phyloP scores from a whole-genome alignment of 2,113 vertebrate species.

The Alaudala cheleensis region DNA sequence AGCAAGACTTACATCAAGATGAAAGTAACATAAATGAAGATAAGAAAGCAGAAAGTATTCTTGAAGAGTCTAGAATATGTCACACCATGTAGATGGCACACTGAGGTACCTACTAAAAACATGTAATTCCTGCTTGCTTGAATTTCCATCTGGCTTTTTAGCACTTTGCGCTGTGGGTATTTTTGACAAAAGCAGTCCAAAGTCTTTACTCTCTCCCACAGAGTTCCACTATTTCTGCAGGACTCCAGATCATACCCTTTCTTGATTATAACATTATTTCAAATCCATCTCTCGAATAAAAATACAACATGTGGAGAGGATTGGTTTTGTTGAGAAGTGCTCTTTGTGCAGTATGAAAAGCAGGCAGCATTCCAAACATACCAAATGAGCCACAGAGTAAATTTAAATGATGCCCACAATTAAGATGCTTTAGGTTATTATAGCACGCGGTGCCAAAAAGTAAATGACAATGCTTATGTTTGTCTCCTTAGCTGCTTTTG shows the following conservation, averaged over 20 bases:
- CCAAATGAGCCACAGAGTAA: constrained; percentile 40
- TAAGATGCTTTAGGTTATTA: constrained; percentile 63
- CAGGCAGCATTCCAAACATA: constrained; percentile 57
- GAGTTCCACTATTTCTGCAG: neutral
- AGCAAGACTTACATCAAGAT: neutral
- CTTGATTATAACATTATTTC: constrained; percentile 5
- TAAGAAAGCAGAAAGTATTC: neutral
- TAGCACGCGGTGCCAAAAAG: constrained; percentile 36
- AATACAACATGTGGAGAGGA: neutral
- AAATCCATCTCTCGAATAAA: constrained; percentile 46
- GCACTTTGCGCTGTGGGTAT: neutral
- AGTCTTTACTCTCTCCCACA: neutral
- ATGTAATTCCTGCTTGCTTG: neutral
- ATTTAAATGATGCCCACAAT: constrained; percentile 56
- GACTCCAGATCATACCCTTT: neutral
- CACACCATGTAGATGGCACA: neutral
- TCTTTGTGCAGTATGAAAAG: constrained; percentile 30
- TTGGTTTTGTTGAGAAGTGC: constrained; percentile 27
- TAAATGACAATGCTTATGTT: constrained; percentile 11
- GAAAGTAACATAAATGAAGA: neutral
- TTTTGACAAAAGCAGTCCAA: neutral
- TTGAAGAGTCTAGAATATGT: neutral
- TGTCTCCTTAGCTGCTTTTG: neutral
- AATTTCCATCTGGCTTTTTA: neutral
- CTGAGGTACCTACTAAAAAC: neutral